These are phyloP conservation scores for Bryconaethiops microstoma DNA, from an alignment of 2,797 vertebrate species.

Conservation along the genomic window DNA sequence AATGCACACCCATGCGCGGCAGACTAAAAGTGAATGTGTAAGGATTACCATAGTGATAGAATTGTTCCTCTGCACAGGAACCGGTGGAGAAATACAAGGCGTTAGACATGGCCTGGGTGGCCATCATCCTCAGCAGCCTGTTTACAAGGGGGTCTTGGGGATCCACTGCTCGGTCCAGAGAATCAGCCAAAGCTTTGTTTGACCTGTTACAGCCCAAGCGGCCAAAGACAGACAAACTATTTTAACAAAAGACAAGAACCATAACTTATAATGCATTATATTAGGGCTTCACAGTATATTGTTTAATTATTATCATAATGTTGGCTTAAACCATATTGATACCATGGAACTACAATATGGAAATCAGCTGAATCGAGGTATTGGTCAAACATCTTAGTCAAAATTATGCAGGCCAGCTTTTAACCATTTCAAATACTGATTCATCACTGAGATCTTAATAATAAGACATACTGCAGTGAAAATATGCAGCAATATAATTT, in stretches of 20 bases:
- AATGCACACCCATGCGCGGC: too few relatives aligned
- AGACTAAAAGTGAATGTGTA: neutral
- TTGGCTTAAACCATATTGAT: neutral
- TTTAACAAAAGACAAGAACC: neutral
- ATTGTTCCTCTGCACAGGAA: slow-evolving; percentile 79
- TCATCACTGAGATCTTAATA: too few relatives aligned
- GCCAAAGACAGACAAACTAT: neutral
- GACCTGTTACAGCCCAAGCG: slow-evolving; percentile 74
- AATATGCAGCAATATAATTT: too few relatives aligned
- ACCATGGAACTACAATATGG: neutral
- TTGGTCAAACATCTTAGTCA: too few relatives aligned
- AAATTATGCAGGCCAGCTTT: too few relatives aligned
- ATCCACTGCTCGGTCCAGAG: slow-evolving; percentile 87
- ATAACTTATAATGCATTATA: too few relatives aligned
- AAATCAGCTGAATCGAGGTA: neutral
- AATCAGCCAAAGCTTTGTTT: slow-evolving; percentile 91
- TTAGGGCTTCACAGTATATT: too few relatives aligned
- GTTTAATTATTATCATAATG: neutral
- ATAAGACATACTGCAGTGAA: too few relatives aligned
- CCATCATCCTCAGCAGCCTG: slow-evolving; percentile 88
- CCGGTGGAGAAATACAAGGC: slow-evolving; percentile 93
- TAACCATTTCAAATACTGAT: too few relatives aligned
- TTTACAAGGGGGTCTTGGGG: slow-evolving; percentile 88
- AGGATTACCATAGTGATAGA: slow-evolving; percentile 89
- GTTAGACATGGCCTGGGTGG: slow-evolving; percentile 94